phyloP scores from a whole-genome alignment of 2,113 vertebrate genomes.

The Apus apus region DNA sequence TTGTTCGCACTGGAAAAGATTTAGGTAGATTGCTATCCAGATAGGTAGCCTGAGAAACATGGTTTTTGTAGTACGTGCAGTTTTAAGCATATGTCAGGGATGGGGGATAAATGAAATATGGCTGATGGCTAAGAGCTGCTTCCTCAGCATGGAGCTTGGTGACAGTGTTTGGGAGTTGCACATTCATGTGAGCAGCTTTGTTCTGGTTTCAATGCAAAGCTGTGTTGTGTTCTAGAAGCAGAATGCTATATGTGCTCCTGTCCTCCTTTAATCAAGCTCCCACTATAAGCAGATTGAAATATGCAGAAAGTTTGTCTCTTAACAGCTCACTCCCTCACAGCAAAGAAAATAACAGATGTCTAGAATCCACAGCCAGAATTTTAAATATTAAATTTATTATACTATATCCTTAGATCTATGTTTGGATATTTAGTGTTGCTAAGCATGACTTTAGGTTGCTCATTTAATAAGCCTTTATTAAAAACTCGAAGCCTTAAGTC shows the following conservation, averaged over 20 bases:
- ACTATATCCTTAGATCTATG: background rate
- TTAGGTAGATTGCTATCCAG: background rate
- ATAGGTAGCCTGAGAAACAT: background rate
- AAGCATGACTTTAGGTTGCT: slow-evolving; percentile 8
- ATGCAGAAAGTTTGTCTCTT: background rate
- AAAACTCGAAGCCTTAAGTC: background rate
- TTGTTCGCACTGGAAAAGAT: background rate
- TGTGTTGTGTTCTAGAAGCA: background rate
- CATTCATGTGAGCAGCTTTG: background rate
- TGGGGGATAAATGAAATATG: background rate
- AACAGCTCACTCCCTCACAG: slow-evolving; percentile 14
- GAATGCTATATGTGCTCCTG: background rate
- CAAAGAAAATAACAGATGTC: slow-evolving; percentile 53
- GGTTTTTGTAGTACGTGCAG: background rate
- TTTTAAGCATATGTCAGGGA: background rate
- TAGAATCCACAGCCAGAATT: slow-evolving; percentile 18
- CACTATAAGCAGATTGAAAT: slow-evolving; percentile 6
- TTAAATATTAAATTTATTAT: background rate
- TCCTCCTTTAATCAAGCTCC: background rate
- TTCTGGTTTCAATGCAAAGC: background rate
- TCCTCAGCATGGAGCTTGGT: background rate
- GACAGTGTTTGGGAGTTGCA: background rate
- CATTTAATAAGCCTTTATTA: background rate
- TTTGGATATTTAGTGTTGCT: slow-evolving; percentile 30
- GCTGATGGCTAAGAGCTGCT: background rate